Evolutionary conservation across 64 coral and sea anemone genomes (phyloP).

Genomic region (Cladopsammia gracilis): DNA sequence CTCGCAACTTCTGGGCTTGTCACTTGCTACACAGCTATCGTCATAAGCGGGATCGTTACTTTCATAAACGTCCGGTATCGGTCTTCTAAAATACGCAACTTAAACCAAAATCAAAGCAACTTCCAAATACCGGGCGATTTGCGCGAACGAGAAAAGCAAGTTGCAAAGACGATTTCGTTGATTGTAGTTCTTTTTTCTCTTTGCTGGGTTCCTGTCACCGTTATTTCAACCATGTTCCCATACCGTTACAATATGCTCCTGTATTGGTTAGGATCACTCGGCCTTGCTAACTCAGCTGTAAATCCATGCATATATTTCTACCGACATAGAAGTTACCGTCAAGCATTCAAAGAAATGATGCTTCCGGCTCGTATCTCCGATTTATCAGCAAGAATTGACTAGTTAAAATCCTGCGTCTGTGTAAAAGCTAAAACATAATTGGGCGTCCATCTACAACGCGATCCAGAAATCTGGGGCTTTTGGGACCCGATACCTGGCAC

Average conservation of each 20-base stretch:
- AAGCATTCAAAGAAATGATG: constrained; percentile 3
- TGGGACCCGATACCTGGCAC: no score
- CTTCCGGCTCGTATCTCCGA: background rate
- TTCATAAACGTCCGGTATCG: background rate
- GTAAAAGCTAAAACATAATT: no score
- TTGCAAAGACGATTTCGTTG: constrained; percentile 7
- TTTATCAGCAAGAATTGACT: background rate
- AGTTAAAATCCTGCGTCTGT: no score
- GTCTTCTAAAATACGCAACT: background rate
- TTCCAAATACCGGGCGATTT: background rate
- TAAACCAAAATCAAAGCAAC: background rate
- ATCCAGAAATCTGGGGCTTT: no score
- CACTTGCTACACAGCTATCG: background rate
- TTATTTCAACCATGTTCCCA: background rate
- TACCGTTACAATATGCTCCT: background rate
- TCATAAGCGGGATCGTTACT: background rate
- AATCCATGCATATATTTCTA: constrained; percentile 32
- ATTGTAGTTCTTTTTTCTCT: constrained; percentile 1
- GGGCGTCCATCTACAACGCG: no score
- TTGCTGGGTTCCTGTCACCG: constrained; percentile 10
- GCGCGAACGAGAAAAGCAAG: constrained; percentile 3
- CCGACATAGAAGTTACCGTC: constrained; percentile 6
- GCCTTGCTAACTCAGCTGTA: constrained; percentile 12
- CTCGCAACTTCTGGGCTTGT: background rate
- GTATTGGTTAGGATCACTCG: background rate